These are phyloP conservation scores for Potamilus streckersoni DNA, from an alignment of 1,140 invertebrate species.

Conservation along the genomic window DNA sequence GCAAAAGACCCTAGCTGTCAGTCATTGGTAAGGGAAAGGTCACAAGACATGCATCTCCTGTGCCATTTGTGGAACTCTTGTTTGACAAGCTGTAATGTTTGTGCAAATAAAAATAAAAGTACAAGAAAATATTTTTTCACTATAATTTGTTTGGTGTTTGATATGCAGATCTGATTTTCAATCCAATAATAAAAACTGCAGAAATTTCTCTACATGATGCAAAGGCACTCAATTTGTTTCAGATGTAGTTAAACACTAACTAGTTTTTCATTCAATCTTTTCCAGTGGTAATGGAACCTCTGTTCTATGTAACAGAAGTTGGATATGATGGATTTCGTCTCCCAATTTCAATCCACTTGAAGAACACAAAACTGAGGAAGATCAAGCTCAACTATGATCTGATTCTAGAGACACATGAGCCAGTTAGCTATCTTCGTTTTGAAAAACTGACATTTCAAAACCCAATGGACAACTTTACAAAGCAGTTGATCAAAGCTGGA, in stretches of 20 bases:
- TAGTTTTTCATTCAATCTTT: slow-evolving; percentile 22
- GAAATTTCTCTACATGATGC: neutral
- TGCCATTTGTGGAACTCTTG: no score
- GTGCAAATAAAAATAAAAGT: no score
- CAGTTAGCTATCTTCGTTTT: slow-evolving; percentile 75
- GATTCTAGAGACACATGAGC: slow-evolving; percentile 79
- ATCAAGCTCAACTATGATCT: slow-evolving; percentile 90
- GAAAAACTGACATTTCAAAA: slow-evolving; percentile 86
- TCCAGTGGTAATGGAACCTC: slow-evolving; percentile 81
- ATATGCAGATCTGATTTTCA: no score
- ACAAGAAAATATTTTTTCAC: no score
- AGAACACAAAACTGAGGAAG: slow-evolving; percentile 90
- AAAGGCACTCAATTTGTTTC: no score
- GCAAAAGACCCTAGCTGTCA: no score
- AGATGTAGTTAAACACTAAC: no score
- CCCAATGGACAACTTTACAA: slow-evolving; percentile 89
- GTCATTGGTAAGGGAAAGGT: no score
- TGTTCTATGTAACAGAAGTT: slow-evolving; percentile 90
- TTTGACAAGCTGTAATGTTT: no score
- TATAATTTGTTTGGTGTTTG: no score
- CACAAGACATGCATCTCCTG: no score
- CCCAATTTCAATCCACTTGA: slow-evolving; percentile 91
- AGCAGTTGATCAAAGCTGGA: slow-evolving; percentile 88
- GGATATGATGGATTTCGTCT: slow-evolving; percentile 96
- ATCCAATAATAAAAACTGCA: neutral